Evolutionary conservation across 1,140 invertebrate genomes (phyloP).

Genomic region (Lasaia peninsularis): DNA sequence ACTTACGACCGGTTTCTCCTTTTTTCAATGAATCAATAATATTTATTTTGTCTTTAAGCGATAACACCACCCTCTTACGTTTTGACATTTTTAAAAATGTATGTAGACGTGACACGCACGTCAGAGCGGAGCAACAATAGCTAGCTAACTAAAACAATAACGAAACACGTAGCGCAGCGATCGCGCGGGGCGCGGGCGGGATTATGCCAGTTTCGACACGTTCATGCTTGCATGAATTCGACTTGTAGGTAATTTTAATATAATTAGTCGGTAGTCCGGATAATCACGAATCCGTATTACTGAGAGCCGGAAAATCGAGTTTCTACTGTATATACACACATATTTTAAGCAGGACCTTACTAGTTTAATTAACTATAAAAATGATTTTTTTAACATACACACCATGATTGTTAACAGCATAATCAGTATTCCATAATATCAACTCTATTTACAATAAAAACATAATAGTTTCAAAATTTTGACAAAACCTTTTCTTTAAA

Average conservation of each 20-base stretch:
- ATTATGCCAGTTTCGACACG: background rate
- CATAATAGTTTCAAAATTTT: no score
- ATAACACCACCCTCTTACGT: constrained; percentile 32
- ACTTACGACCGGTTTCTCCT: constrained; percentile 32
- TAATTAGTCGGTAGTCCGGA: background rate
- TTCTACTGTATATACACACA: no score
- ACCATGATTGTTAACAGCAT: no score
- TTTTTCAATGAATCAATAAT: constrained; percentile 38
- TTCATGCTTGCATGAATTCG: background rate
- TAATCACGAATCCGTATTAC: background rate
- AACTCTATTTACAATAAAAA: no score
- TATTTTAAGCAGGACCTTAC: no score
- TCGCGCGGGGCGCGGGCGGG: background rate
- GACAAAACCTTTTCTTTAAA: no score
- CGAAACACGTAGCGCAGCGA: background rate
- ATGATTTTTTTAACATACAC: no score
- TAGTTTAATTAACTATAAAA: no score
- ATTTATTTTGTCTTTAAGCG: constrained; percentile 32
- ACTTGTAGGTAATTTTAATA: background rate
- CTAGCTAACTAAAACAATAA: constrained; percentile 11
- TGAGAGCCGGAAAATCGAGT: background rate
- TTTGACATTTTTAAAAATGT: constrained; percentile 24
- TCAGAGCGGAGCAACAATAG: background rate
- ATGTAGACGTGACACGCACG: background rate
- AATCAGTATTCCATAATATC: no score